These are phyloP conservation scores for Molorchus minor DNA, from an alignment of 2,888 invertebrate species.

Conservation along the genomic window DNA sequence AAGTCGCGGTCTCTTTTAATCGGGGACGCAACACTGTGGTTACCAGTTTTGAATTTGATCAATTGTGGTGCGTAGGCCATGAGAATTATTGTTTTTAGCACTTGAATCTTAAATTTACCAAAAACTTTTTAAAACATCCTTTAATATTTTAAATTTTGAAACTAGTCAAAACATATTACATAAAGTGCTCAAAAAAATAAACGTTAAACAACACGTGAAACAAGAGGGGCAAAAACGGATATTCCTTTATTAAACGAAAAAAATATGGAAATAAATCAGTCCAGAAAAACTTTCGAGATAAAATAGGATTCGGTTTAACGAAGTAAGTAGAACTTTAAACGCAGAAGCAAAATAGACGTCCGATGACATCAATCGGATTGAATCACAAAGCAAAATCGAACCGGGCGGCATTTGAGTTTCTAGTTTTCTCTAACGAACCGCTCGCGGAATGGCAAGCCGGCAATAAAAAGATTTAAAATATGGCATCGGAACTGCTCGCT, in stretches of 20 bases:
- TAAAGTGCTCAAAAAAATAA: too few species aligned
- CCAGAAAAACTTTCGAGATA: conserved; percentile 22
- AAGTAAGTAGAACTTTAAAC: conserved; percentile 28
- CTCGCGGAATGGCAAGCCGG: conserved; percentile 33
- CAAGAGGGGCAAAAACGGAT: neutral
- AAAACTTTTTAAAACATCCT: too few species aligned
- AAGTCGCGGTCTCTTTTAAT: too few species aligned
- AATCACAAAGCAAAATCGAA: conserved; percentile 35
- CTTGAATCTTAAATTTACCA: too few species aligned
- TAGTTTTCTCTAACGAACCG: conserved; percentile 39
- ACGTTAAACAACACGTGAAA: neutral
- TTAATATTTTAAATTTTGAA: too few species aligned
- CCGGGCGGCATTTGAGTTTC: conserved; percentile 29
- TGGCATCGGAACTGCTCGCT: too few species aligned
- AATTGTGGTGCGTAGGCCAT: too few species aligned
- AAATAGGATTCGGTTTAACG: conserved; percentile 35
- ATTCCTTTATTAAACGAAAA: conserved; percentile 10
- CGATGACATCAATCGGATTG: conserved; percentile 34
- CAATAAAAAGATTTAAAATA: conserved; percentile 43
- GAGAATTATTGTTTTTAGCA: too few species aligned
- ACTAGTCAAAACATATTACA: too few species aligned
- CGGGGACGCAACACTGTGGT: too few species aligned
- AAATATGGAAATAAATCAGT: conserved; percentile 36
- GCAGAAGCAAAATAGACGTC: conserved; percentile 28
- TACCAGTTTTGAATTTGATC: too few species aligned